Percentiles rank a stretch among this genome's conserved stretches.
These are phyloP conservation scores for Heliconius melpomene DNA, from an alignment of 1,140 invertebrate species.

Conservation along the genomic window DNA sequence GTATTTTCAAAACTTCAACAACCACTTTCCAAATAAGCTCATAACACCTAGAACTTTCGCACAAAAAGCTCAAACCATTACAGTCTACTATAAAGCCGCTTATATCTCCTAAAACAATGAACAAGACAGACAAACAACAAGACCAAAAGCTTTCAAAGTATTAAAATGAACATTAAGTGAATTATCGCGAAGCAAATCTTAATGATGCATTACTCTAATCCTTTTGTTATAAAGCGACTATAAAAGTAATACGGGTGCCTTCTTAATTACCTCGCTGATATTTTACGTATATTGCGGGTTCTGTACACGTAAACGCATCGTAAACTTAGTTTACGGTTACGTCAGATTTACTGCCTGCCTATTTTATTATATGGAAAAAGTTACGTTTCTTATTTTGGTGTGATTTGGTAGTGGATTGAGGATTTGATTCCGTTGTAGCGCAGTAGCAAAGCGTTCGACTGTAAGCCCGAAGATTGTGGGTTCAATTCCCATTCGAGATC, in stretches of 20 bases:
- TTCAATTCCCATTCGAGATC: too few species aligned
- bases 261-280: constrained; percentile 39
- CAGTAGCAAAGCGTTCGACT: too few species aligned
- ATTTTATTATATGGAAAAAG: constrained; percentile 33
- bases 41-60: neutral
- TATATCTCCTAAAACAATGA: constrained; percentile 1
- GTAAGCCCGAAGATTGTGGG: too few species aligned
- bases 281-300: constrained; percentile 40
- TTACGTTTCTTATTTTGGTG: neutral
- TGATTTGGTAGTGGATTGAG: neutral
- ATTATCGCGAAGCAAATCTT: neutral
- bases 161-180: constrained; percentile 12
- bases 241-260: constrained; percentile 39
- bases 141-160: neutral
- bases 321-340: constrained; percentile 41
- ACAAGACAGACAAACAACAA: neutral
- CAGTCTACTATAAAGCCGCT: constrained; percentile 1
- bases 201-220: constrained; percentile 31
- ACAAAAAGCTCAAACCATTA: constrained; percentile 1
- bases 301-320: constrained; percentile 41
- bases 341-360: constrained; percentile 40
- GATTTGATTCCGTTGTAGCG: too few species aligned
- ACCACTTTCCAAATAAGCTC: neutral
- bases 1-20: neutral
- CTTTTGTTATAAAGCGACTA: constrained; percentile 30